Percentiles rank a stretch among this genome's conserved stretches.
Conservation (phyloP, 2,113 vertebrate genomes). For the Indicator maculatus region DNA sequence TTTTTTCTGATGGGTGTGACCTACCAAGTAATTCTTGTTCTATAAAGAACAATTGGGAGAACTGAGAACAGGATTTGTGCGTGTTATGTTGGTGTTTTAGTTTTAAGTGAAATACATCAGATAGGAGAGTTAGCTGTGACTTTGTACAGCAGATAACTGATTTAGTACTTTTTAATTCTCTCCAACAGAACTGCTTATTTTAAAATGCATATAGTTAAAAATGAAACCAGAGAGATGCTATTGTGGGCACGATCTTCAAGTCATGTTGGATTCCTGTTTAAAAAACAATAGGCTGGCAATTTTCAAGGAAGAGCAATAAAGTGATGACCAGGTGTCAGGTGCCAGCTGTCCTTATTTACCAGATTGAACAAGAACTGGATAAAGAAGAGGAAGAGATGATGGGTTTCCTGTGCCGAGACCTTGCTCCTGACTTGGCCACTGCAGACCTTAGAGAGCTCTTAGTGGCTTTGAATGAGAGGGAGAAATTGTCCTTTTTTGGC, state of each 20-base stretch:
- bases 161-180: neutral
- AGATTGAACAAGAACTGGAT: constrained; percentile 76
- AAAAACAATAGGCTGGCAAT: neutral
- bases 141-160: neutral
- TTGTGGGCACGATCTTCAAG: neutral
- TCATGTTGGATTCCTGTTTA: constrained; percentile 25
- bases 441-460: constrained; percentile 64
- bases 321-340: constrained; percentile 64
- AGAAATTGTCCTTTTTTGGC: constrained; percentile 23
- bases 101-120: neutral
- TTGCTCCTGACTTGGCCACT: constrained; percentile 39
- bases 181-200: neutral
- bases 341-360: constrained; percentile 69
- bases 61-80: neutral
- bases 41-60: neutral
- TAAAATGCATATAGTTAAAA: neutral
- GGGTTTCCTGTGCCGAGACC: constrained; percentile 76
- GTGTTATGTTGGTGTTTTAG: neutral
- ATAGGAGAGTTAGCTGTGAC: neutral
- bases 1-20: neutral
- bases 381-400: constrained; percentile 76
- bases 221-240: constrained; percentile 25
- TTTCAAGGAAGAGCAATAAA: constrained; percentile 8
- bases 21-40: neutral
- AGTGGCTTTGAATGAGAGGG: constrained; percentile 64